Evolutionary conservation across 2,113 vertebrate species (phyloP).

Genomic region (Anser cygnoides): DNA sequence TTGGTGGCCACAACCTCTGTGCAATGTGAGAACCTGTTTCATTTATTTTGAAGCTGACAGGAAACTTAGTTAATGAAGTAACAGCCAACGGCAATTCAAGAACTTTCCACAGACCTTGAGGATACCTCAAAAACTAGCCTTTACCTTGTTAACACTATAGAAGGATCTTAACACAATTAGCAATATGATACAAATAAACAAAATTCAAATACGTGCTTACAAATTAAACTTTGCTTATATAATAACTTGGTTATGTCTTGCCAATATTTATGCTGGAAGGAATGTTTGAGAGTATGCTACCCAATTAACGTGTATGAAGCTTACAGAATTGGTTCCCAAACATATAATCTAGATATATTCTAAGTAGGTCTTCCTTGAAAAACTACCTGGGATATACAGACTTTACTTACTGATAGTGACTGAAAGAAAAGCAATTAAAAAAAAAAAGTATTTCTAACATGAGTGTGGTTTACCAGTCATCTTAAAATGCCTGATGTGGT

Average conservation of each 20-base stretch:
- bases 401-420: constrained; percentile 36
- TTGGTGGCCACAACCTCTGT: background rate
- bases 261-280: constrained; percentile 7
- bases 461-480: background rate
- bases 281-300: background rate
- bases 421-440: constrained; percentile 8
- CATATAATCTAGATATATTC: background rate
- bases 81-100: background rate
- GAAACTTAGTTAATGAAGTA: background rate
- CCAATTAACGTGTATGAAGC: constrained; percentile 1
- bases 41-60: background rate
- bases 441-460: background rate
- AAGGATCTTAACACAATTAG: background rate
- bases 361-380: constrained; percentile 22
- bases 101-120: background rate
- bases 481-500: background rate
- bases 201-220: background rate
- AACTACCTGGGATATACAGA: background rate
- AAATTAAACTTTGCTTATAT: background rate
- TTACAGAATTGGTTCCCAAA: background rate
- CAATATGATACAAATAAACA: background rate
- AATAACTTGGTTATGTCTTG: background rate
- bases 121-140: background rate
- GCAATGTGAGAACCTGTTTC: background rate
- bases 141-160: background rate